These are phyloP conservation scores for Cyprinodon brontotheroides DNA, from an alignment of 2,113 vertebrate genomes.

Conservation along the genomic window DNA sequence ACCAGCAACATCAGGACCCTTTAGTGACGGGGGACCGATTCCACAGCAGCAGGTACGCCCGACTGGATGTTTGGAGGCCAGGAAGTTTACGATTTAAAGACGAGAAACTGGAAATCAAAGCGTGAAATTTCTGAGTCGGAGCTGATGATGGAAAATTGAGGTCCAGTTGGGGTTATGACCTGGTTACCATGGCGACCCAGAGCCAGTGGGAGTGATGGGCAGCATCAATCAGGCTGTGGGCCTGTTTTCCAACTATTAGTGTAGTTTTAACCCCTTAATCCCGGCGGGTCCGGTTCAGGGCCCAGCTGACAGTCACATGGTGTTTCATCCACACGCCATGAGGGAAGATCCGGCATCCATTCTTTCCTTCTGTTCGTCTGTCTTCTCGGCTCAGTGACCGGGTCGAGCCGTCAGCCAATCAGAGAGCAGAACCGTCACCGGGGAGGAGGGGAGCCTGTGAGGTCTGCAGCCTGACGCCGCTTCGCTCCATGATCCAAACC, in stretches of 20 bases:
- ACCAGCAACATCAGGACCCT: background rate
- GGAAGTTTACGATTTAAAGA: no score
- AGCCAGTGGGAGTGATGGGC: constrained; percentile 29
- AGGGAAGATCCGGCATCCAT: constrained; percentile 43
- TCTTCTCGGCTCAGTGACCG: constrained; percentile 30
- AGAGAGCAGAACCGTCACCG: constrained; percentile 12
- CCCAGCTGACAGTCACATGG: no score
- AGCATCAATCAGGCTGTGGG: constrained; percentile 54
- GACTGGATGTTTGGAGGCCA: no score
- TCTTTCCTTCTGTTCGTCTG: constrained; percentile 32
- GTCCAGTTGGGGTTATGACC: constrained; percentile 14
- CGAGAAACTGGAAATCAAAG: no score
- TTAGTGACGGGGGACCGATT: background rate
- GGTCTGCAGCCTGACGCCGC: no score
- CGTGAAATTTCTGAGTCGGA: no score
- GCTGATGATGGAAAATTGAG: no score
- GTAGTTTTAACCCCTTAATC: constrained; percentile 57
- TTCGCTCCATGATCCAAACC: background rate
- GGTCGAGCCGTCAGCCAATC: constrained; percentile 37
- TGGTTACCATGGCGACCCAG: constrained; percentile 68
- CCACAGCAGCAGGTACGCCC: background rate
- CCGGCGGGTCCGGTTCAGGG: no score
- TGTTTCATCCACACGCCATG: constrained; percentile 9
- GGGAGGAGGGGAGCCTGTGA: background rate
- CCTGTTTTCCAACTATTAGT: constrained; percentile 55